Evolutionary conservation across 1,140 invertebrate species (phyloP), one percentile per base, ranked within the genome.

Genomic region (Caenorhabditis latens): DNA sequence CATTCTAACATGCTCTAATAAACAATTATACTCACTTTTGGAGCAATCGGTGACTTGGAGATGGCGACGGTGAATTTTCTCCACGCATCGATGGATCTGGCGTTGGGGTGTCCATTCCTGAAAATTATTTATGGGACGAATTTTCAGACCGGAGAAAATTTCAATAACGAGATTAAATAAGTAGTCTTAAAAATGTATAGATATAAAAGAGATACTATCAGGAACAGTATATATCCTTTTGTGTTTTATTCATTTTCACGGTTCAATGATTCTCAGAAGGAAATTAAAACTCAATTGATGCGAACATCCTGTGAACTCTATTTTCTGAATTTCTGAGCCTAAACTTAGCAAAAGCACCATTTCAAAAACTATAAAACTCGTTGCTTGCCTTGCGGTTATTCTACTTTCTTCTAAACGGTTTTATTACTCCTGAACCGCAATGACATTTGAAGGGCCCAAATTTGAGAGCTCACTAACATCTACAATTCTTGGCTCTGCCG

Each of bases 11-110:
- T 79, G 71, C 71, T 79, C 71, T 79, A 79, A 79, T 79, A 79
- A 79, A 79, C 71, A 79, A 79, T 79, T 79, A 79, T 79, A 79
- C 71, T 79, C n/a, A 79, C 71, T 48, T 79, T 79, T 79, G 71
- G 46, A 79, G 71, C 71, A 79, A 50, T 50, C 71, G 71, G 71
- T 53, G 71, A n/a, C 71, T 79, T 13, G 71, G 71, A 2, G 71
- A 79, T 50, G 71, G 71, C 21, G 71, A 79, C n/a, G 71, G 71
- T 79, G 43, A 21, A 79, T 32, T 79, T 24, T n/a, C n/a, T 24
- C 53, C 71, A 79, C 71, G 71, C 71, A 79, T 79, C 46, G 71
- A 79, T 79, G 46, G 46, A 24, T 79, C 46, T 16, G 43, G 71
- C 32, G 71, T 79, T 24, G 71, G 43, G 13, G 71, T 50, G 46